A percentile compares a stretch with the other conserved stretches of the same genome.
Conservation (phyloP, 2,888 invertebrate genomes). For the Proisotoma minuta region DNA sequence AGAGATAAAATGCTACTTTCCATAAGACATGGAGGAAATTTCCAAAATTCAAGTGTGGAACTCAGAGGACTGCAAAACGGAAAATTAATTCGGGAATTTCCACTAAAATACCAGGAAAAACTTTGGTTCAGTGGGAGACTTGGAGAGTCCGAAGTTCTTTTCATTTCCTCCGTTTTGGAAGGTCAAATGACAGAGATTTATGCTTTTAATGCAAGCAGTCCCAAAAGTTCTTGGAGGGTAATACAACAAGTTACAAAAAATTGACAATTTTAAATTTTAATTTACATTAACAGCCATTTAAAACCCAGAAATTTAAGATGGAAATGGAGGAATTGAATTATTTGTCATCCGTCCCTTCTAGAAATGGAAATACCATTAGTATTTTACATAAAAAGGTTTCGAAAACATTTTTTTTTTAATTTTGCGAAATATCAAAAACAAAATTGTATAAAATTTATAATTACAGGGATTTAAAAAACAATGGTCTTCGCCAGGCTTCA, state of each 20-base stretch:
- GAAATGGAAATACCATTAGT: neutral
- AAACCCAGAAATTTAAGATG: neutral
- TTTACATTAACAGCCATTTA: neutral
- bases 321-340: neutral
- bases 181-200: neutral
- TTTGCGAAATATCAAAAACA: neutral
- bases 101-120: neutral
- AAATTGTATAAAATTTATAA: no score
- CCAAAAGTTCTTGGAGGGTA: neutral
- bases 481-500: neutral
- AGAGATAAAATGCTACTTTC: neutral
- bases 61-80: neutral
- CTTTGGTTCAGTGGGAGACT: neutral
- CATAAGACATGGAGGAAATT: neutral
- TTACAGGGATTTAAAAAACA: no score
- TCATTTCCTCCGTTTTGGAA: neutral
- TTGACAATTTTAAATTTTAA: neutral
- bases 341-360: neutral
- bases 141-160: neutral
- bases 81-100: neutral
- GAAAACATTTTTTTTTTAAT: neutral
- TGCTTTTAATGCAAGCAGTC: neutral
- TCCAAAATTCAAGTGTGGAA: neutral
- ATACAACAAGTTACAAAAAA: neutral
- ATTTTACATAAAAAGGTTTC: neutral